Evolutionary conservation across 2,888 invertebrate genomes (phyloP).

Genomic region (Syritta pipiens): DNA sequence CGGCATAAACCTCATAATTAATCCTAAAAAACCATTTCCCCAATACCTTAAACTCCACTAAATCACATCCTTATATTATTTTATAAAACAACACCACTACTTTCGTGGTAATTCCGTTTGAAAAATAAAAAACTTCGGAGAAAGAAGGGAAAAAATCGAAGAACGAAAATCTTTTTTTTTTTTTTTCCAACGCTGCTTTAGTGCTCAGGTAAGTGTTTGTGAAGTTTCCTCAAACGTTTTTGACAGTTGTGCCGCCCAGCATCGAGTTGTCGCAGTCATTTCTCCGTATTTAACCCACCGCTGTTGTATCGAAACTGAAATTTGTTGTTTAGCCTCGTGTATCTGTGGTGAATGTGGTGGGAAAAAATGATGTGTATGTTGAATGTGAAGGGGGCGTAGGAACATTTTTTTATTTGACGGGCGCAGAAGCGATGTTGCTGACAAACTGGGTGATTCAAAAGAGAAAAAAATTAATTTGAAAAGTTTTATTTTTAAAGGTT

Average conservation of each 20-base stretch:
- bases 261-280: slow-evolving; percentile 15
- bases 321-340: slow-evolving; percentile 54
- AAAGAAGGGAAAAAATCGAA: slow-evolving; percentile 11
- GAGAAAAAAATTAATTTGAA: background rate
- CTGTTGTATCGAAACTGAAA: slow-evolving; percentile 62
- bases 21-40: slow-evolving; percentile 20
- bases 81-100: too few species aligned
- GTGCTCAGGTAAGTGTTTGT: slow-evolving; percentile 55
- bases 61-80: slow-evolving; percentile 34
- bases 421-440: slow-evolving; percentile 39
- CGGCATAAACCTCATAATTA: slow-evolving; percentile 11
- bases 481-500: background rate
- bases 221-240: slow-evolving; percentile 58
- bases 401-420: slow-evolving; percentile 6
- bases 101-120: slow-evolving; percentile 5
- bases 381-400: background rate
- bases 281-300: slow-evolving; percentile 53
- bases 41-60: slow-evolving; percentile 7
- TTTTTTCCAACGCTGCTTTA: slow-evolving; percentile 26
- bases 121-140: slow-evolving; percentile 23
- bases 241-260: slow-evolving; percentile 48
- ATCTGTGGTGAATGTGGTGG: slow-evolving; percentile 62
- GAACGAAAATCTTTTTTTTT: slow-evolving; percentile 4
- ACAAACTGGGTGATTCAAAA: slow-evolving; percentile 33
- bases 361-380: background rate